A percentile compares a stretch with the other conserved stretches of the same genome.
These are phyloP conservation scores for Bergia puertoricense DNA, from an alignment of 92 coral and sea anemone species.

Conservation along the genomic window DNA sequence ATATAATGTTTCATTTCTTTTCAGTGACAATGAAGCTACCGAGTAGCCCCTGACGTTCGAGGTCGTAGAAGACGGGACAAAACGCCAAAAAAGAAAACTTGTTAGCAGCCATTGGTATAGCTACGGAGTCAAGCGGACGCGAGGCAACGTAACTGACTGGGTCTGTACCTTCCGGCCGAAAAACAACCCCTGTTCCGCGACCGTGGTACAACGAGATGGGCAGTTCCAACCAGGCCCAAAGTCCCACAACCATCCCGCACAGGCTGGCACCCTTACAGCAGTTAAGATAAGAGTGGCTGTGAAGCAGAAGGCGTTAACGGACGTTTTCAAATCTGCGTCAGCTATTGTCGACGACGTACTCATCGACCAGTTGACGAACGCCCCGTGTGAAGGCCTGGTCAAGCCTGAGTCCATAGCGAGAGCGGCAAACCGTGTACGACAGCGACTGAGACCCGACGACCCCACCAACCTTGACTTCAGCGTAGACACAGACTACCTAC, in stretches of 20 bases:
- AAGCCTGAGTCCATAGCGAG: no score
- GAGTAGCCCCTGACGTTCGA: conserved; percentile 8
- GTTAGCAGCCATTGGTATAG: conserved; percentile 28
- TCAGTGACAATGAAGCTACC: not conserved
- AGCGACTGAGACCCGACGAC: not conserved
- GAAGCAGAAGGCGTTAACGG: conserved; percentile 35
- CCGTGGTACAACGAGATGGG: conserved; percentile 22
- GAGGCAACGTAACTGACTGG: conserved; percentile 29
- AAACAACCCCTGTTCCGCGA: conserved; percentile 26
- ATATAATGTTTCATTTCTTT: not conserved
- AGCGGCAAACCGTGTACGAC: not conserved
- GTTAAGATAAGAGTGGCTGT: conserved; percentile 7
- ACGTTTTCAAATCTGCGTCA: conserved; percentile 25
- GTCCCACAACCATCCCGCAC: conserved; percentile 3
- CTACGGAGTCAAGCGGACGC: conserved; percentile 26
- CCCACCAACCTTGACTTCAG: conserved; percentile 8
- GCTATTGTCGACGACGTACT: conserved; percentile 36
- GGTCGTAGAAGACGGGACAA: conserved; percentile 37
- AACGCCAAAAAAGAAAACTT: no score
- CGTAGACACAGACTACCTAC: not conserved
- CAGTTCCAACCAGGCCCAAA: not conserved
- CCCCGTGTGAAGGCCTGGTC: no score
- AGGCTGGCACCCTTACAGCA: conserved; percentile 7
- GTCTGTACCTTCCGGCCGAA: conserved; percentile 17
- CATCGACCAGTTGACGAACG: not conserved